Conservation (phyloP, 1,140 invertebrate species). For the Aphaenogaster floridana region DNA sequence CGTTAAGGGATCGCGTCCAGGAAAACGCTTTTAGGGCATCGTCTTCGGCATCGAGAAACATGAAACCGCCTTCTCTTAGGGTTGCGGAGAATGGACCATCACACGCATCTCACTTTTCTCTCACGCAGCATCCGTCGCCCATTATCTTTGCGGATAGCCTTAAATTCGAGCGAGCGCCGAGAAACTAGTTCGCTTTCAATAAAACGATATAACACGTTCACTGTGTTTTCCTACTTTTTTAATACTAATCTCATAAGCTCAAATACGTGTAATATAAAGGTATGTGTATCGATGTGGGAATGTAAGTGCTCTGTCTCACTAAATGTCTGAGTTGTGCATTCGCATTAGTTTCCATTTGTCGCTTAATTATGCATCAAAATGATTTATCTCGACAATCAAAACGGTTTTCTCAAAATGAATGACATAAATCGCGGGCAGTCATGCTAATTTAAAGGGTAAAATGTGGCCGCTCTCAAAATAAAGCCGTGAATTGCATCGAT, state of each 20-base stretch:
- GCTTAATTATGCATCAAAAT: conserved; percentile 61
- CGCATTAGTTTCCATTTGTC: conserved; percentile 9
- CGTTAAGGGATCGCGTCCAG: conserved; percentile 45
- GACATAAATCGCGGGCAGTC: conserved; percentile 80
- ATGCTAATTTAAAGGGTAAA: conserved; percentile 82
- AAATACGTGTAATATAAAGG: background rate
- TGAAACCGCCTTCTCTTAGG: conserved; percentile 60
- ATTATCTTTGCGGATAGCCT: conserved; percentile 44
- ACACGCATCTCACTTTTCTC: conserved; percentile 69
- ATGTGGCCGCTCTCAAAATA: conserved; percentile 80
- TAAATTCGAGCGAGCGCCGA: background rate
- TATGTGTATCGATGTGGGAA: background rate
- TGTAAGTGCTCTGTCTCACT: background rate
- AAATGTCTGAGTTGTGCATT: background rate
- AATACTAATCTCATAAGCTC: background rate
- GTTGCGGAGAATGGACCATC: conserved; percentile 68
- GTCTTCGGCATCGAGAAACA: conserved; percentile 63
- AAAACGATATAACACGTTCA: background rate
- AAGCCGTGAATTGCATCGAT: conserved; percentile 81
- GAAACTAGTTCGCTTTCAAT: conserved; percentile 10
- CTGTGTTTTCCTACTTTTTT: background rate
- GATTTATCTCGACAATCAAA: conserved; percentile 71
- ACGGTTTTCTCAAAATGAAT: conserved; percentile 74
- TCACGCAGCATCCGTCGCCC: conserved; percentile 58
- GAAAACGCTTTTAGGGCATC: conserved; percentile 65